phyloP scores from a whole-genome alignment of 2,888 invertebrate genomes.

The Cryptophagus acutangulus region DNA sequence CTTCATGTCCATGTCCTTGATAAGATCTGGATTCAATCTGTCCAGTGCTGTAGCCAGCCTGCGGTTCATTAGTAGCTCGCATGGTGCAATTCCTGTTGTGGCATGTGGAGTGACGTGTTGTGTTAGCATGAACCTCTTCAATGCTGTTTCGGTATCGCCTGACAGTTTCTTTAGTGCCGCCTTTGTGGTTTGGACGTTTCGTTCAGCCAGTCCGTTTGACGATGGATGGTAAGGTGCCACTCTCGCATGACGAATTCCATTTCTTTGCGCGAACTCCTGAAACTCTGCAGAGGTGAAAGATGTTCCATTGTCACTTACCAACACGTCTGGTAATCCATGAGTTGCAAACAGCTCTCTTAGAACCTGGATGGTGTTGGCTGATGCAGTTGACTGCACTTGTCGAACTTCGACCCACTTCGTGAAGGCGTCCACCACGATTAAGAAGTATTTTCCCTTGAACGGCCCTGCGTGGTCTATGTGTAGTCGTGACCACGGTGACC shows the following conservation, averaged over 20 bases:
- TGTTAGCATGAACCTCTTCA: neutral
- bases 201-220: conserved; percentile 15
- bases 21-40: neutral
- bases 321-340: conserved; percentile 17
- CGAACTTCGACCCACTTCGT: conserved; percentile 16
- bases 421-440: conserved; percentile 9
- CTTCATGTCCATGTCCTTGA: no score
- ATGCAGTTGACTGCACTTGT: conserved; percentile 16
- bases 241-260: conserved; percentile 14
- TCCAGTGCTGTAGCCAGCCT: conserved; percentile 2
- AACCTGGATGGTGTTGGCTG: conserved; percentile 14
- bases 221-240: conserved; percentile 10
- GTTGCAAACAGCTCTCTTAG: conserved; percentile 20
- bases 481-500: conserved; percentile 9
- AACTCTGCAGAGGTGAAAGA: conserved; percentile 22
- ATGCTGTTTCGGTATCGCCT: neutral
- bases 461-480: conserved; percentile 13
- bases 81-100: conserved; percentile 18
- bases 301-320: conserved; percentile 21
- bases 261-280: conserved; percentile 12
- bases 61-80: conserved; percentile 18
- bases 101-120: conserved; percentile 20
- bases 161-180: neutral
- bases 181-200: conserved; percentile 4
- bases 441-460: conserved; percentile 6